phyloP scores from a whole-genome alignment of 2,797 vertebrate genomes.

The Poecilia picta region DNA sequence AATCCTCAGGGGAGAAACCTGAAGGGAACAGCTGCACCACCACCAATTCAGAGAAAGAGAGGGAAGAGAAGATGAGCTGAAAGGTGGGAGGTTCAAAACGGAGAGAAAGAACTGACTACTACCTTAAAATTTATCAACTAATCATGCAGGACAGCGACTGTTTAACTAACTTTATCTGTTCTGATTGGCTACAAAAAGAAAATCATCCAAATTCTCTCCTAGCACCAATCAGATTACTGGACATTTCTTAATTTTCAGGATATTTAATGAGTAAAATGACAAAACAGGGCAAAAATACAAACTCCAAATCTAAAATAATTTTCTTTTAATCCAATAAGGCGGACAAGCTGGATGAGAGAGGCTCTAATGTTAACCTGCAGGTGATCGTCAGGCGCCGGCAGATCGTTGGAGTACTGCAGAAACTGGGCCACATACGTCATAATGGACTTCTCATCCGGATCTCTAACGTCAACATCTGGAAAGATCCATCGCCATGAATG shows the following conservation, averaged over 20 bases:
- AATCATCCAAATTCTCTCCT: not conserved
- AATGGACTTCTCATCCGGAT: constrained; percentile 93
- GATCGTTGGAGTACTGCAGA: constrained; percentile 87
- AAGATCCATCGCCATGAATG: not conserved
- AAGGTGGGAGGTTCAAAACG: not conserved
- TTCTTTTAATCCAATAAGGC: not conserved
- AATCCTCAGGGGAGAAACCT: constrained; percentile 62
- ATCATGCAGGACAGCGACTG: not conserved
- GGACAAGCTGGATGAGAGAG: not conserved
- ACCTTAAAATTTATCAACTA: not conserved
- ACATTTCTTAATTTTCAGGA: not conserved
- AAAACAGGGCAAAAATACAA: not conserved
- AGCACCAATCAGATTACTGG: too few relatives aligned
- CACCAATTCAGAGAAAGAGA: constrained; percentile 23
- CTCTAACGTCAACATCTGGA: constrained; percentile 86
- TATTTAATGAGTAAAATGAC: not conserved
- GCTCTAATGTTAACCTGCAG: constrained; percentile 76
- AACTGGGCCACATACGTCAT: constrained; percentile 96
- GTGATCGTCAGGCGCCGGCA: constrained; percentile 67
- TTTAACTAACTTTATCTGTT: not conserved
- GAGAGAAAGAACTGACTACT: not conserved
- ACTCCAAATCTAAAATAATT: too few relatives aligned
- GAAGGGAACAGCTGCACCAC: constrained; percentile 65
- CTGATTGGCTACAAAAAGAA: not conserved
- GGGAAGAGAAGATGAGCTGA: constrained; percentile 6